Base-by-base conservation (phyloP, 2,888 invertebrate species). In the Hirtodrosophila histrioides region DNA sequence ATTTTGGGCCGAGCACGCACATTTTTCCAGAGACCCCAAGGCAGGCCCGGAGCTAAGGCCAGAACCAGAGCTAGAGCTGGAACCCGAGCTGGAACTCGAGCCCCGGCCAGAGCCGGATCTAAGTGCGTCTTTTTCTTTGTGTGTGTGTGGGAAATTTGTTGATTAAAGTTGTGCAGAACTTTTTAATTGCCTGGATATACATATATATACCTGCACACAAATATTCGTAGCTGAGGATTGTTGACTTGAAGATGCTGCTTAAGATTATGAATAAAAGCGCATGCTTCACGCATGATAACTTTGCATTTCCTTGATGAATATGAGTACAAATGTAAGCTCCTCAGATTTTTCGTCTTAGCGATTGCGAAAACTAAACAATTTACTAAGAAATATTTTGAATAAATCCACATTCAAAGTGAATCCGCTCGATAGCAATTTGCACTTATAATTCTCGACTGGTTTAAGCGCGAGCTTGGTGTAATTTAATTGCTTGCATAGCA, bases 121-220 rank as follows among this genome's bases (percentile, higher is more conserved):
- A 33, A 24, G 53, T 46, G 41, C 12, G 24, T 23, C 63, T 7
- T 17, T 24, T 12, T 44, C 27, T 35, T 27, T 55, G 17, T 37
- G 48, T 53, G 56, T 55, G 70, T 66, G 51, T 80, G 82, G 82
- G 75, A 86, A 82, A 81, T 86, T 78, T 75, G 68, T 86, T 86
- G 85, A 82, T 84, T 82, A 86, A 81, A 82, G 65, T 82, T 86
- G 72, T 72, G 72, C 66, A 66, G 60, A 86, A 86, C 72, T 82
- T 82, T 82, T 82, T 82, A 82, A 82, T 82, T 82, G 82, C 87
- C 53, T 58, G 40, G 27, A 58, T 76, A 64, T 17, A 17, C 62
- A 60, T 23, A 58, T 76, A 64, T 17, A 17, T 65, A 60, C 24
- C 54, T 44, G 24, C 6, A 23, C 33, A 37, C 23, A 33, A 24